Percentiles rank a stretch among this genome's conserved stretches.
Conservation (phyloP, 37 sponge, comb jelly and placozoan genomes). For the Oopsacas minuta region DNA sequence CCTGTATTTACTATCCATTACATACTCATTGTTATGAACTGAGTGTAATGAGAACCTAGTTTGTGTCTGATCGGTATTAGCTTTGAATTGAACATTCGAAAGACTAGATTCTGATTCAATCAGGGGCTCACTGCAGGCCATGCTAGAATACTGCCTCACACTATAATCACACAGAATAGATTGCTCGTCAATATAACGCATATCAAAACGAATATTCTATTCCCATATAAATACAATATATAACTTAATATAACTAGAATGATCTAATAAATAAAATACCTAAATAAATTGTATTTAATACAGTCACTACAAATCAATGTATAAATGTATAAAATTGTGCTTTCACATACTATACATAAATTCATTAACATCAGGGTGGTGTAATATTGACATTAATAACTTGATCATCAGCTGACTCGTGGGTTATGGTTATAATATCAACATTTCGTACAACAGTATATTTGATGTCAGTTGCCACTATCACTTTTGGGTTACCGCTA, state of each 20-base stretch:
- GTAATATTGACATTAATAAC: conserved; percentile 28
- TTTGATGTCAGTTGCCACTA: conserved; percentile 10
- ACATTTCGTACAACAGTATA: background rate
- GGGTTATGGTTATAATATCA: background rate
- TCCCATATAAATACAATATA: too few species aligned
- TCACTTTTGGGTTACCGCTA: conserved; percentile 32
- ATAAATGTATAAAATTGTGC: too few species aligned
- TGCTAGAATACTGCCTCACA: background rate
- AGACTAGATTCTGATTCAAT: too few species aligned
- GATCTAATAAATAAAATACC: background rate
- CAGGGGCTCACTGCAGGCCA: background rate
- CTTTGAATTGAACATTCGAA: too few species aligned
- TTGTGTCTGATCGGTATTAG: too few species aligned
- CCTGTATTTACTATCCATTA: background rate
- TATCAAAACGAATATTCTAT: too few species aligned
- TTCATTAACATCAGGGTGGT: background rate
- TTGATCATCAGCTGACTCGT: conserved; percentile 23
- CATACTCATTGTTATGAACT: background rate
- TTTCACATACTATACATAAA: too few species aligned
- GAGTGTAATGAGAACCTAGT: background rate
- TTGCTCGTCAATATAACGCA: too few species aligned
- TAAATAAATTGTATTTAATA: too few species aligned
- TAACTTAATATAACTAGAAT: too few species aligned
- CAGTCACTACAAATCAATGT: too few species aligned
- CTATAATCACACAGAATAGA: too few species aligned